Evolutionary conservation across 1,140 invertebrate species (phyloP).

Genomic region (Theocolax elegans): DNA sequence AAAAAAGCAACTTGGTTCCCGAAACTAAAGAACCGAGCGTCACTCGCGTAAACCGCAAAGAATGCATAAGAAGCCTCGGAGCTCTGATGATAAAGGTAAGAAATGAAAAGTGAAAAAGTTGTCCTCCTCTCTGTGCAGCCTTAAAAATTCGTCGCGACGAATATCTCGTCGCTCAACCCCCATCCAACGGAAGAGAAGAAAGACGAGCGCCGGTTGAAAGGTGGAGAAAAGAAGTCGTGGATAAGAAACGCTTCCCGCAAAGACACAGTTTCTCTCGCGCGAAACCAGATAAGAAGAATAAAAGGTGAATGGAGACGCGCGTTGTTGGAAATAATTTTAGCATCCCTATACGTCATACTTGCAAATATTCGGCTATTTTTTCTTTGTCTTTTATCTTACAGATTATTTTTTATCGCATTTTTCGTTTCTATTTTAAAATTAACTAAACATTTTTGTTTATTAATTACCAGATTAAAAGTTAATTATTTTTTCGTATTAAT

Average conservation of each 20-base stretch:
- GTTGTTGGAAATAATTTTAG: slow-evolving; percentile 17
- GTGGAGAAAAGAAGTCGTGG: background rate
- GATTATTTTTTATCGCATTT: too few species aligned
- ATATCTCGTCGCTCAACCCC: background rate
- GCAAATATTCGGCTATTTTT: too few species aligned
- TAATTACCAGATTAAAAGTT: too few species aligned
- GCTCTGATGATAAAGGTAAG: background rate
- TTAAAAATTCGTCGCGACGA: background rate
- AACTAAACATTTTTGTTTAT: too few species aligned
- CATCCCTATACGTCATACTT: too few species aligned
- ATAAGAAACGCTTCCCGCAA: background rate
- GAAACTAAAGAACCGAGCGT: too few species aligned
- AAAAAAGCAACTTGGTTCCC: too few species aligned
- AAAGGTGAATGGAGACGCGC: background rate
- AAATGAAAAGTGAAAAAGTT: slow-evolving; percentile 33
- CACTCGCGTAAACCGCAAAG: background rate
- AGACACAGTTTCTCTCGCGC: background rate
- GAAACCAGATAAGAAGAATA: background rate
- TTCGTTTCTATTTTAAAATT: too few species aligned
- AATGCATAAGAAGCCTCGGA: slow-evolving; percentile 25
- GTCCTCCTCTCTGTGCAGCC: background rate
- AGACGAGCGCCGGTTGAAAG: background rate
- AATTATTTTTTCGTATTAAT: too few species aligned
- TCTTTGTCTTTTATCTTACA: too few species aligned
- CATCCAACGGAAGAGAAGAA: background rate